Evolutionary conservation across 92 coral and sea anemone genomes (phyloP).

Genomic region (Epizoanthus stellaris): DNA sequence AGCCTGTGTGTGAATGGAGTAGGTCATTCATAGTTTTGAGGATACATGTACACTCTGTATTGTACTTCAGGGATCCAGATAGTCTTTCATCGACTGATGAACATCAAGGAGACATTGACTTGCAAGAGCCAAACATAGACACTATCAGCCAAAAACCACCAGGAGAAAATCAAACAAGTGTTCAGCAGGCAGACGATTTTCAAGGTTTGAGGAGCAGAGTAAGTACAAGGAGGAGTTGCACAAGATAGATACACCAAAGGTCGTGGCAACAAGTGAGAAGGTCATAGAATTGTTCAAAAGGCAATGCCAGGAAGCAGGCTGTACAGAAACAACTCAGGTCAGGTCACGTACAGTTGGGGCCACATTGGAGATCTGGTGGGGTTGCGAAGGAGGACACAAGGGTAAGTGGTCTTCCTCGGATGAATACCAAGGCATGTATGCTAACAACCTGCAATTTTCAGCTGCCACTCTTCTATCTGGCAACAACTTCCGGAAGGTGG

Average conservation of each 20-base stretch:
- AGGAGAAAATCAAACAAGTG: too few relatives aligned
- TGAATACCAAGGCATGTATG: slow-evolving; percentile 14
- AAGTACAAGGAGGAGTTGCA: background rate
- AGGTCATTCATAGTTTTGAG: too few relatives aligned
- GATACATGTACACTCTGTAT: too few relatives aligned
- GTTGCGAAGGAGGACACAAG: background rate
- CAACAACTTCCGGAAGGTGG: slow-evolving; percentile 1
- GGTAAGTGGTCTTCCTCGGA: background rate
- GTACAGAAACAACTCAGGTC: background rate
- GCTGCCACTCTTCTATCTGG: slow-evolving; percentile 31
- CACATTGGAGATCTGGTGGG: background rate
- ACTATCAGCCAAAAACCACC: too few relatives aligned
- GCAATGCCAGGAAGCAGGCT: background rate
- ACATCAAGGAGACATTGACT: too few relatives aligned
- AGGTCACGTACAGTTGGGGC: background rate
- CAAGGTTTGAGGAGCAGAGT: background rate
- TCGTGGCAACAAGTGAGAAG: background rate
- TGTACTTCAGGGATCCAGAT: too few relatives aligned
- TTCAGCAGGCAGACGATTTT: background rate
- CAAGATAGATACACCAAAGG: background rate
- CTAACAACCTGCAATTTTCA: slow-evolving; percentile 30
- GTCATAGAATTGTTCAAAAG: background rate
- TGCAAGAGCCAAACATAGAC: too few relatives aligned
- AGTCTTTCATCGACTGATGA: too few relatives aligned
- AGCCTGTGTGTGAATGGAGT: too few relatives aligned